These are phyloP conservation scores for Caenorhabditis japonica DNA, from an alignment of 2,888 invertebrate species.

Conservation along the genomic window DNA sequence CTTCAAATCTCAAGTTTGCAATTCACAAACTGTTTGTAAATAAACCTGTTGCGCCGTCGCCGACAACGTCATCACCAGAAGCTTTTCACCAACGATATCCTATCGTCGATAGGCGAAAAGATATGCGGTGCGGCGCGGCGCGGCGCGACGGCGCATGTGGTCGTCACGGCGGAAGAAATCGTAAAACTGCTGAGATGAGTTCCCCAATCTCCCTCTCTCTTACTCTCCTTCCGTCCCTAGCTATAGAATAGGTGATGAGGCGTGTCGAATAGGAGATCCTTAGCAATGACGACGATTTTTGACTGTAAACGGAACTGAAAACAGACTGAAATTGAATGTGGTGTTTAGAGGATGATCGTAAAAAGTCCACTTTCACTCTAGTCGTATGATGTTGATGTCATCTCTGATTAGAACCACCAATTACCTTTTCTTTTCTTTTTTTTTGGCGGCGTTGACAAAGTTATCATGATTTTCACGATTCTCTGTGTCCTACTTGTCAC, in stretches of 20 bases:
- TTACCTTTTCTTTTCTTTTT: conserved; percentile 18
- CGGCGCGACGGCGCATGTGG: conserved; percentile 37
- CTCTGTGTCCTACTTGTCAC: conserved; percentile 24
- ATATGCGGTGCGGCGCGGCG: conserved; percentile 19
- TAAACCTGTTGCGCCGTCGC: too few relatives aligned
- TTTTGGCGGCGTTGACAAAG: not conserved
- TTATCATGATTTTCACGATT: too few relatives aligned
- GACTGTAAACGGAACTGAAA: conserved; percentile 27
- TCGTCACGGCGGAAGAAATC: conserved; percentile 38
- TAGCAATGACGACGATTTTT: too few relatives aligned
- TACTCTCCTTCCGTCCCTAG: too few relatives aligned
- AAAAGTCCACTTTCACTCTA: conserved; percentile 39
- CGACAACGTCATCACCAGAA: too few relatives aligned
- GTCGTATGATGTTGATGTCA: conserved; percentile 6
- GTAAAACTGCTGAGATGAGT: conserved; percentile 28
- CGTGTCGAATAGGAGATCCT: conserved; percentile 14
- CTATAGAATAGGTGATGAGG: conserved; percentile 28
- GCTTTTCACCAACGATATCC: too few relatives aligned
- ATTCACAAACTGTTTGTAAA: conserved; percentile 39
- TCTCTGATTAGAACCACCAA: conserved; percentile 11
- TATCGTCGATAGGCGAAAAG: too few relatives aligned
- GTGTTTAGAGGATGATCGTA: conserved; percentile 33
- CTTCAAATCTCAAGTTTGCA: not conserved
- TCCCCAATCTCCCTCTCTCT: too few relatives aligned
- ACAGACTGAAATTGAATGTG: conserved; percentile 33